A percentile compares a stretch with the other conserved stretches of the same genome.
These are phyloP conservation scores for Melanotaenia maccullochi DNA, from an alignment of 2,797 vertebrate species.

Conservation along the genomic window DNA sequence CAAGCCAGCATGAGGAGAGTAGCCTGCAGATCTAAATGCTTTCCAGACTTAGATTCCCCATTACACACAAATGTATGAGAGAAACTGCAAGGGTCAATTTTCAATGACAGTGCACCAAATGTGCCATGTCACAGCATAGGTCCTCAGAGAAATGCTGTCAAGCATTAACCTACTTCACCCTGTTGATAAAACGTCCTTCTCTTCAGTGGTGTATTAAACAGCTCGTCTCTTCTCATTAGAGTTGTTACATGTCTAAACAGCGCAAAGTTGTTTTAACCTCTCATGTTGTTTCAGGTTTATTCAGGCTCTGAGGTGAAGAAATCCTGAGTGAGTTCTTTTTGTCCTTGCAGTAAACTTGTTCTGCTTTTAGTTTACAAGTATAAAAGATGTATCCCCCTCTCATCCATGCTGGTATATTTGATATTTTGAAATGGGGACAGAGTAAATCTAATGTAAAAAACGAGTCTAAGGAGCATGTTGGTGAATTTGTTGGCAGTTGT, in stretches of 20 bases:
- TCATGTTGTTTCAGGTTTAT: background rate
- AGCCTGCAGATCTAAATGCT: conserved; percentile 30
- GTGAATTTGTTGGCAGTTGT: conserved; percentile 28
- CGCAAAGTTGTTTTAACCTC: background rate
- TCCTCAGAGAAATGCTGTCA: conserved; percentile 19
- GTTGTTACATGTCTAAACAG: background rate
- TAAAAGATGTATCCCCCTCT: background rate
- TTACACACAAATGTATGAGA: conserved; percentile 27
- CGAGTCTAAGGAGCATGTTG: background rate
- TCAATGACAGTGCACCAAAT: conserved; percentile 45
- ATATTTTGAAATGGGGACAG: background rate
- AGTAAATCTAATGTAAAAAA: conserved; percentile 26
- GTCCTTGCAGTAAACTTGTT: background rate
- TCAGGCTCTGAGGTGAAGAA: background rate
- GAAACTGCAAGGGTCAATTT: conserved; percentile 39
- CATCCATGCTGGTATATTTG: conserved; percentile 22
- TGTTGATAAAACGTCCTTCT: conserved; percentile 22
- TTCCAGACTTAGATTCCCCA: conserved; percentile 25
- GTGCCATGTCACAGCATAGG: conserved; percentile 32
- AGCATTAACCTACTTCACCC: conserved; percentile 24
- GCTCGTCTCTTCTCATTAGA: conserved; percentile 18
- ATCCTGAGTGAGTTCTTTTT: background rate
- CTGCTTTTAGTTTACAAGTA: conserved; percentile 16
- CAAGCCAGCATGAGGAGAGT: conserved; percentile 3
- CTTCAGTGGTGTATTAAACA: conserved; percentile 11